Evolutionary conservation across 2,797 vertebrate species (phyloP).

Genomic region (Typhlichthys subterraneus): DNA sequence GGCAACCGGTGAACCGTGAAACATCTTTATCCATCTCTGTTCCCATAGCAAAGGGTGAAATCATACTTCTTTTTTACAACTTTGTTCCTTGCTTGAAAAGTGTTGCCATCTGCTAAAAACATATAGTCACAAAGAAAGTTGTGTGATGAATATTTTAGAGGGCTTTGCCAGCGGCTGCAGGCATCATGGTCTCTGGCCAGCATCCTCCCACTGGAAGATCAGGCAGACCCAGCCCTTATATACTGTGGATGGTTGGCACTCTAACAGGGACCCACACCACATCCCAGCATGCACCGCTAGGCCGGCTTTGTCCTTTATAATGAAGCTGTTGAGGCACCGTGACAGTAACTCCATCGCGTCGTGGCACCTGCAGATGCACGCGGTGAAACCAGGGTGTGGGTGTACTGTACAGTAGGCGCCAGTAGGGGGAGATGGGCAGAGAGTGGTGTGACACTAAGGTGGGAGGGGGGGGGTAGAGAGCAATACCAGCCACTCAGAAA

Average conservation of each 20-base stretch:
- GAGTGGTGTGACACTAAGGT: too few species aligned
- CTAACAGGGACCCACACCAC: slow-evolving; percentile 20
- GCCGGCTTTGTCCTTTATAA: slow-evolving; percentile 21
- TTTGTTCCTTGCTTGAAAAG: slow-evolving; percentile 72
- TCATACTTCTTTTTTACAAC: slow-evolving; percentile 80
- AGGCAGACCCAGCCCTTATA: slow-evolving; percentile 60
- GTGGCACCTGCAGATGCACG: too few species aligned
- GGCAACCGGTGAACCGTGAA: slow-evolving; percentile 74
- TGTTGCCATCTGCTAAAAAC: slow-evolving; percentile 77
- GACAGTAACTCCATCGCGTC: too few species aligned
- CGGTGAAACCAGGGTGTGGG: too few species aligned
- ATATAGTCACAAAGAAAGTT: slow-evolving; percentile 73
- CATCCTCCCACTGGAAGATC: slow-evolving; percentile 42
- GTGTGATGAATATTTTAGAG: slow-evolving; percentile 76
- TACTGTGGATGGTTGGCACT: slow-evolving; percentile 41
- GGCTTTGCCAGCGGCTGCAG: slow-evolving; percentile 60
- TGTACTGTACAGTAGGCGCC: too few species aligned
- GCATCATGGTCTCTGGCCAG: slow-evolving; percentile 69
- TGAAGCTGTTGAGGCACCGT: slow-evolving; percentile 15
- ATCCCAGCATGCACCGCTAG: slow-evolving; percentile 37
- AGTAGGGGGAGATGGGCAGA: too few species aligned
- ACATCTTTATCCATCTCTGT: slow-evolving; percentile 83
- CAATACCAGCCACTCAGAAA: too few species aligned
- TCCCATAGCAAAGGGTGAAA: slow-evolving; percentile 84
- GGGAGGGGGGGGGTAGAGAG: too few species aligned